Base-by-base conservation (phyloP, 1,140 invertebrate genomes). In the Mercenaria mercenaria region DNA sequence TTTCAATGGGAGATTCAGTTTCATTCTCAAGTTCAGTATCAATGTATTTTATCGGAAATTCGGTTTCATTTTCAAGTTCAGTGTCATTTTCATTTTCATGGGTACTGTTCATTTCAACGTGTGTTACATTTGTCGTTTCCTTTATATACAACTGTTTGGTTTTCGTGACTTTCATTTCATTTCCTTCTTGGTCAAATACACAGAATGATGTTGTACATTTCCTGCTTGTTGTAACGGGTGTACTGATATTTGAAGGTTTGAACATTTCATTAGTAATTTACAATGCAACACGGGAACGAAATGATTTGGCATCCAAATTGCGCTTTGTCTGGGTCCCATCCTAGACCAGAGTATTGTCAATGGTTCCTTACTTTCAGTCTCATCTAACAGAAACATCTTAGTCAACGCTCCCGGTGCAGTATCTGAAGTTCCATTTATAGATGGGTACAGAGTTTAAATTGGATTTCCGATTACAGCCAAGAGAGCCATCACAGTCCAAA, bases 271-370 rank as follows among this genome's bases (percentile, higher is more conserved):
- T 29, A 56, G 11, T 10, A 43, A 56, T 8, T n/a, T n/a, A n/a
- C n/a, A n/a, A n/a, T n/a, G n/a, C n/a, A n/a, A n/a, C 13, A 79
- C 50, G 32, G 76, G 76, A 4, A 56, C 76, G 29, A 79, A 79
- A 34, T 79, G 76, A 52, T 79, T 79, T 18, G 76, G n/a, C 2
- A 47, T 52, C 76, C 76, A 79, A 18, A 34, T 32, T 26, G 8
- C 3, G 11, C 47, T 1, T 4, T 50, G 11, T 32, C 13, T 50
- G 2, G 72, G 72, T 23, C 43, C 72, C 72, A 76, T 76, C 13
- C 72, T n/a, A 13, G n/a, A n/a, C 72, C 43, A 76, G 10, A 76
- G 10, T 18, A 76, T 76, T 10, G 72, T 76, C 8, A 76, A 32
- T 20, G 37, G 34, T 39, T 41, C 37, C 10, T 15, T n/a, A 10